phyloP scores from a whole-genome alignment of 2,888 invertebrate genomes.

The Lypha dubia region DNA sequence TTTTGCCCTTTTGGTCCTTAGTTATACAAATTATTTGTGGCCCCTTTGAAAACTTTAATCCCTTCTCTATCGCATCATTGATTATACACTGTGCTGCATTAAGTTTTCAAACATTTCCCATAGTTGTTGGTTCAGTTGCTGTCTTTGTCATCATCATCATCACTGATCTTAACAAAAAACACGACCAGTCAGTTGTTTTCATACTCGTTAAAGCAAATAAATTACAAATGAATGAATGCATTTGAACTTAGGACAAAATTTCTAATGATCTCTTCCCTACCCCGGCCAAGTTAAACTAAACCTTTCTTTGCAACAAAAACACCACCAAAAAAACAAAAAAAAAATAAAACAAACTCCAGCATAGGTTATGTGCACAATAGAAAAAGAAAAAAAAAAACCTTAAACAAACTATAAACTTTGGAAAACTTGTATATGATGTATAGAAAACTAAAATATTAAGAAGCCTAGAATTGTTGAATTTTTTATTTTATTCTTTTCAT shows the following conservation, averaged over 20 bases:
- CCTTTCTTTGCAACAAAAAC: not conserved
- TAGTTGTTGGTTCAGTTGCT: slow-evolving; percentile 2
- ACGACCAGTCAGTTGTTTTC: slow-evolving; percentile 67
- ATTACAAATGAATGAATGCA: slow-evolving; percentile 72
- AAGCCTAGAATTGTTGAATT: slow-evolving; percentile 45
- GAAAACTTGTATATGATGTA: slow-evolving; percentile 48
- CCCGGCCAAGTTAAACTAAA: not conserved
- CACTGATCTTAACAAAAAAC: slow-evolving; percentile 68
- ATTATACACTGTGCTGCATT: not conserved
- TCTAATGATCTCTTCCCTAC: slow-evolving; percentile 45
- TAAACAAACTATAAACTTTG: slow-evolving; percentile 22
- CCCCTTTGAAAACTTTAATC: not conserved
- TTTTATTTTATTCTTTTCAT: slow-evolving; percentile 41
- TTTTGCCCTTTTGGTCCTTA: no score
- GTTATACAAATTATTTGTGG: not conserved
- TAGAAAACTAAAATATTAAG: slow-evolving; percentile 32
- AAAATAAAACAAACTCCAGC: not conserved
- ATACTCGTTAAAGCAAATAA: slow-evolving; percentile 68
- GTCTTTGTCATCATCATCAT: slow-evolving; percentile 27
- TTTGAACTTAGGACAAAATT: slow-evolving; percentile 66
- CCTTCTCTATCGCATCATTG: not conserved
- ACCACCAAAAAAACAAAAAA: not conserved
- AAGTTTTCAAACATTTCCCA: slow-evolving; percentile 47
- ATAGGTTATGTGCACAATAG: slow-evolving; percentile 32
- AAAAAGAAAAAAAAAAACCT: no score